Percentiles rank a stretch among this genome's conserved stretches.
phyloP scores from a whole-genome alignment of 1,140 invertebrate species.

The Leptoteleia sp. region DNA sequence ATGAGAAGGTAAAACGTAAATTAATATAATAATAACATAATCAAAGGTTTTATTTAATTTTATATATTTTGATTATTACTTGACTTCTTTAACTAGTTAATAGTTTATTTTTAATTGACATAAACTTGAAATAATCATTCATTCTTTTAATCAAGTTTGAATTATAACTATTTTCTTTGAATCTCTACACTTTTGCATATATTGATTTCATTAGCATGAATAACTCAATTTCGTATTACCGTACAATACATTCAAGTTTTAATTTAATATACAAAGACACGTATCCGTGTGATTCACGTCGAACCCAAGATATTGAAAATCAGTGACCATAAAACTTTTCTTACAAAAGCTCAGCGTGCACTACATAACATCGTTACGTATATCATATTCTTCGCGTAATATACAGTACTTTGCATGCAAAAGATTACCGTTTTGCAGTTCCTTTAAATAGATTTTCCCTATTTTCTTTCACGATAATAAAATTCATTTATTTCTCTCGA shows the following conservation, averaged over 20 bases:
- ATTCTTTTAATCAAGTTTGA: too few relatives aligned
- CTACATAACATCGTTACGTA: conserved; percentile 11
- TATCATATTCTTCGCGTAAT: conserved; percentile 19
- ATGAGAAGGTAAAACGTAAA: too few relatives aligned
- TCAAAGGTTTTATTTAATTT: too few relatives aligned
- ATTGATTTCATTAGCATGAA: neutral
- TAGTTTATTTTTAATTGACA: too few relatives aligned
- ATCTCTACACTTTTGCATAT: too few relatives aligned
- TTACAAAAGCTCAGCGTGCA: conserved; percentile 24
- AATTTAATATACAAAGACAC: conserved; percentile 33
- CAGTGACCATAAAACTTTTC: conserved; percentile 50
- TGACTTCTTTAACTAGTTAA: too few relatives aligned
- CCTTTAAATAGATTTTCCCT: conserved; percentile 15
- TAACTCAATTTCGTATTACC: neutral
- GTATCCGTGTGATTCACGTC: conserved; percentile 26
- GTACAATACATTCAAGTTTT: neutral
- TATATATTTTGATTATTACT: too few relatives aligned
- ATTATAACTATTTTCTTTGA: too few relatives aligned
- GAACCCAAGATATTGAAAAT: conserved; percentile 36
- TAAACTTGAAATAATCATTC: too few relatives aligned
- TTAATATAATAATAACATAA: too few relatives aligned
- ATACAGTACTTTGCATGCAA: conserved; percentile 5
- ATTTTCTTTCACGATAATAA: neutral
- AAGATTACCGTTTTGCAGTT: conserved; percentile 1
- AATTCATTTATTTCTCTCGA: too few relatives aligned